These are phyloP conservation scores for Petrocephalus schoutedeni DNA, from an alignment of 2,797 vertebrate genomes.

Conservation along the genomic window DNA sequence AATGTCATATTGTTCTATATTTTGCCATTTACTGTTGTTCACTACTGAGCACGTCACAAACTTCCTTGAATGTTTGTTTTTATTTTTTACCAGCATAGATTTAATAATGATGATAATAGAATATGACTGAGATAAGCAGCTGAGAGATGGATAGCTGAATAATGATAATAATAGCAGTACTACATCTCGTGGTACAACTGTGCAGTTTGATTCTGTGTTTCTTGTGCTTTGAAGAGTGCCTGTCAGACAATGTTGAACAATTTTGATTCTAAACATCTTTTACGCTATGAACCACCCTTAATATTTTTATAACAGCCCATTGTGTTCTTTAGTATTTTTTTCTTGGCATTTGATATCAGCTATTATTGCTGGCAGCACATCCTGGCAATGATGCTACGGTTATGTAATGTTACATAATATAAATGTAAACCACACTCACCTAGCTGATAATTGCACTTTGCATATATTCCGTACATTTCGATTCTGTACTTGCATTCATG, in stretches of 20 bases:
- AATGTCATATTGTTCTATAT: not conserved
- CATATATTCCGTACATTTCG: not conserved
- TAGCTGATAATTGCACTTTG: constrained; percentile 6
- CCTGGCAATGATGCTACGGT: constrained; percentile 5
- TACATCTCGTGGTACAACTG: not conserved
- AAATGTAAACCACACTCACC: constrained; percentile 16
- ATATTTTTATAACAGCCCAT: not conserved
- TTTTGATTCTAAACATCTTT: not conserved
- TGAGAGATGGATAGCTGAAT: not conserved
- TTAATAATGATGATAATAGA: not conserved
- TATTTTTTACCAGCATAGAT: not conserved
- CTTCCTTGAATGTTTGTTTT: not conserved
- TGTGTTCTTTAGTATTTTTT: not conserved
- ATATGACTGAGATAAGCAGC: not conserved
- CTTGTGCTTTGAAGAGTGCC: not conserved
- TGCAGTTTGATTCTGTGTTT: not conserved
- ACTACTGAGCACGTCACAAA: not conserved
- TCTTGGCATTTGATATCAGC: constrained; percentile 5
- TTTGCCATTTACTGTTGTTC: not conserved
- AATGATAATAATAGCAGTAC: not conserved
- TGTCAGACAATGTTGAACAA: not conserved
- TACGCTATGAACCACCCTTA: not conserved
- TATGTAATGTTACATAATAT: constrained; percentile 10
- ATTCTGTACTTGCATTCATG: not conserved
- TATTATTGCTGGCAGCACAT: constrained; percentile 6